Evolutionary conservation across 2,797 vertebrate genomes (phyloP).

Genomic region (Uromys caudimaculatus): DNA sequence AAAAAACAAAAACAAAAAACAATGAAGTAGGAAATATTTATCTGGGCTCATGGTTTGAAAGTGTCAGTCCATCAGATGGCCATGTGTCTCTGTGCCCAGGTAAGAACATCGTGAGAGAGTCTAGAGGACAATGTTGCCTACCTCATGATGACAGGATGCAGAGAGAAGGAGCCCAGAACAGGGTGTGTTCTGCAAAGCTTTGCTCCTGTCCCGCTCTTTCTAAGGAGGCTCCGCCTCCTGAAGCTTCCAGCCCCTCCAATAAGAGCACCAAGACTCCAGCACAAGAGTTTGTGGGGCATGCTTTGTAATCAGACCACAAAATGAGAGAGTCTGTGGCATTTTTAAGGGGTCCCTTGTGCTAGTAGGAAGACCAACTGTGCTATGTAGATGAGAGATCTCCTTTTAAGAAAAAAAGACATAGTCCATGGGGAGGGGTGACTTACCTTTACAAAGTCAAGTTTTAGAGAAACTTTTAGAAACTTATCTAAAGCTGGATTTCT

Average conservation of each 20-base stretch:
- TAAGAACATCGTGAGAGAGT: not conserved
- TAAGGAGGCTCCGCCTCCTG: not conserved
- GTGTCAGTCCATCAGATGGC: not conserved
- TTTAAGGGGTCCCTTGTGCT: not conserved
- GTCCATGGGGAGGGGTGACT: not conserved
- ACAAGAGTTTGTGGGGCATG: not conserved
- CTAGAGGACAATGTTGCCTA: not conserved
- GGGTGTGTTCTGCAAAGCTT: not conserved
- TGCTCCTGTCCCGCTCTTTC: not conserved
- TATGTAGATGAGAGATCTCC: not conserved
- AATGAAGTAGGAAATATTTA: not conserved
- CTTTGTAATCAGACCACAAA: not conserved
- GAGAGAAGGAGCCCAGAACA: not conserved
- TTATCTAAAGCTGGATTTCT: slow-evolving; percentile 35
- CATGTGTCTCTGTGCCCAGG: not conserved
- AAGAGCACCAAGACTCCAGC: not conserved
- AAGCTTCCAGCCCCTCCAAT: not conserved
- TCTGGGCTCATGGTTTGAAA: not conserved
- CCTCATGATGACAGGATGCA: not conserved
- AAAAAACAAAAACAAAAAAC: not conserved
- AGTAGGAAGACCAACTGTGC: not conserved
- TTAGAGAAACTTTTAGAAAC: slow-evolving; percentile 12
- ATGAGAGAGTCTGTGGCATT: not conserved
- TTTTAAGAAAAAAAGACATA: not conserved
- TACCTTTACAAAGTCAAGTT: slow-evolving; percentile 23